Base-by-base conservation (phyloP, 2,797 vertebrate genomes). In the Acestrorhynchus altus region DNA sequence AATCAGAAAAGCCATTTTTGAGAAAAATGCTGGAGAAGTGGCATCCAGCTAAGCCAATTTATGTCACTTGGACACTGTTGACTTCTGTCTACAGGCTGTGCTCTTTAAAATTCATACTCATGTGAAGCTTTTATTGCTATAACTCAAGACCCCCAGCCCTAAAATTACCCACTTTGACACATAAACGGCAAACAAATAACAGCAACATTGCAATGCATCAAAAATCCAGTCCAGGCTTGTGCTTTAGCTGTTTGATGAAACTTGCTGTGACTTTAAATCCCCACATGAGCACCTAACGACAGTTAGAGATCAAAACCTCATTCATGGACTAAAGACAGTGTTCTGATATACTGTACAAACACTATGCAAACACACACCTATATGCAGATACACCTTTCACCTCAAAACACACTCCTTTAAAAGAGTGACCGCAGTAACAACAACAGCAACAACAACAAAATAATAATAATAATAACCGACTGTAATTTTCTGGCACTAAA, bases 301-400 rank as follows among this genome's bases (percentile, higher is more conserved):
- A 40, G n/a, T 3, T 31, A 16, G 22, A 40, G 49, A 66, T 57
- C 42, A 57, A 57, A 67, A 57, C 52, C 54, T 63, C 59, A 18
- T 16, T 66, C 49, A 52, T 51, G 57, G 70, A 28, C 22, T 35
- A 65, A 3, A 66, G 39, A 10, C 73, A 46, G 56, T 42, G 52
- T 75, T 39, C 52, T 54, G 52, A 44, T 28, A 28, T 59, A 16
- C 24, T 31, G n/a, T n/a, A n/a, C 31, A 35, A 2, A 35, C 31
- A 6, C 2, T 6, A 35, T 59, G 56, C 9, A 72, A 0, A 12
- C 16, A 44, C 22, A 46, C 56, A 61, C 24, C n/a, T 31, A 72
- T 24, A 47, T 40, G 61, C 70, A 51, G 15, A 40, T 9, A 54
- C 26, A 22, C 24, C 28, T 42, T 39, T 56, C 52, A 15, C 57